These are phyloP conservation scores for Tragulus kanchil DNA, from an alignment of 2,113 vertebrate species.

Conservation along the genomic window DNA sequence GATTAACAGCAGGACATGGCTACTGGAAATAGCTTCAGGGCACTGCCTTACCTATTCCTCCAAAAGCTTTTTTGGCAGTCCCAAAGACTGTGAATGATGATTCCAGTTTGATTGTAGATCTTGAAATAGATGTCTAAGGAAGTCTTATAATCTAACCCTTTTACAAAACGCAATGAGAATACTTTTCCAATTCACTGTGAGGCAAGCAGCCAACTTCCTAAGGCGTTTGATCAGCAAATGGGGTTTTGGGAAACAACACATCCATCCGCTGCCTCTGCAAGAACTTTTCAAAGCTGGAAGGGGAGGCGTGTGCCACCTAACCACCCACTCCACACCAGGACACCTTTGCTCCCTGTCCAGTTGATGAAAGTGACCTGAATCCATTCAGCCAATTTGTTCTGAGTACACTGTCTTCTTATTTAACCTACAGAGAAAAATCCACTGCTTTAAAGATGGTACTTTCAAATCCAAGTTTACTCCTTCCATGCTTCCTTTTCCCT, in stretches of 20 bases:
- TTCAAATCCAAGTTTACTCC: constrained; percentile 31
- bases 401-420: background rate
- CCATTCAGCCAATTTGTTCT: background rate
- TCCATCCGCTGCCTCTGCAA: background rate
- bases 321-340: background rate
- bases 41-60: background rate
- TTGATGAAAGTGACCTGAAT: constrained; percentile 20
- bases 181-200: constrained; percentile 34
- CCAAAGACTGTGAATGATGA: background rate
- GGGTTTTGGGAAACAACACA: constrained; percentile 32
- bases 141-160: background rate
- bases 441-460: background rate
- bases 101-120: background rate
- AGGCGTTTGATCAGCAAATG: constrained; percentile 38
- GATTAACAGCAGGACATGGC: background rate
- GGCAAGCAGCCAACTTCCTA: constrained; percentile 52
- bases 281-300: background rate
- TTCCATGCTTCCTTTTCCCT: background rate
- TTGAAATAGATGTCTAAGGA: constrained; percentile 19
- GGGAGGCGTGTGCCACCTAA: background rate
- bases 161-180: background rate
- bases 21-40: background rate
- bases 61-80: background rate
- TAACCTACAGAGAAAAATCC: background rate
- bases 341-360: background rate